Evolutionary conservation across 2,888 invertebrate genomes (phyloP), one percentile per base, ranked within the genome.

Genomic region (Amiota mariae): DNA sequence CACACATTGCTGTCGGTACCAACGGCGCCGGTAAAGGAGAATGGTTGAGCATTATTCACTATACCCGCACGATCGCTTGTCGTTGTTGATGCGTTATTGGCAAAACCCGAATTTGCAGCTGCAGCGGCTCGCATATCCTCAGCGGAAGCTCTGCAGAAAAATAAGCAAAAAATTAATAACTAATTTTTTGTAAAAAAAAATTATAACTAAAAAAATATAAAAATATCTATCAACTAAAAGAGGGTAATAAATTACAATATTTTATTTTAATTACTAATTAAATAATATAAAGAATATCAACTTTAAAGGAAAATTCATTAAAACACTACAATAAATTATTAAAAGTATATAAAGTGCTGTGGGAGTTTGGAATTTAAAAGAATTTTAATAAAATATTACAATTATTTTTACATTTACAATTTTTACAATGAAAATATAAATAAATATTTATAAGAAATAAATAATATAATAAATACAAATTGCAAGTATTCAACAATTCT

Each of bases 41-140:
- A 92, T 63, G 96, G 95, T 90, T 95, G 94, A 88, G 95, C 95
- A 91, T 95, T 94, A 87, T 93, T 93, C 84, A 96, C 94, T 87
- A 96, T 93, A 87, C 93, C 94, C 84, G 95, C 93, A 84, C 93
- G 93, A 90, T 94, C 93, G 82, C 92, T 93, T 77, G 92, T 90
- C 80, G 92, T 90, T 77, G 90, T 81, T 78, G 86, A 80, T 79
- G 90, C 75, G 75, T 81, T 84, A 70, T 80, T 82, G 20, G 84
- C 82, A 8, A 87, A 77, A 47, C 85, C 85, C 11, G 78, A 64
- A 36, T 51, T 68, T 3, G 54, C 67, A 63, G 92, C 88, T 74
- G 92, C 92, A 79, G 94, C 92, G 79, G 94, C 94, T 87, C 94
- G 92, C 96, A 96, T 96, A 85, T 95, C 95, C 80, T 94, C 94